Base-by-base conservation (phyloP, 2,888 invertebrate species). In the Argyra leucocephala region DNA sequence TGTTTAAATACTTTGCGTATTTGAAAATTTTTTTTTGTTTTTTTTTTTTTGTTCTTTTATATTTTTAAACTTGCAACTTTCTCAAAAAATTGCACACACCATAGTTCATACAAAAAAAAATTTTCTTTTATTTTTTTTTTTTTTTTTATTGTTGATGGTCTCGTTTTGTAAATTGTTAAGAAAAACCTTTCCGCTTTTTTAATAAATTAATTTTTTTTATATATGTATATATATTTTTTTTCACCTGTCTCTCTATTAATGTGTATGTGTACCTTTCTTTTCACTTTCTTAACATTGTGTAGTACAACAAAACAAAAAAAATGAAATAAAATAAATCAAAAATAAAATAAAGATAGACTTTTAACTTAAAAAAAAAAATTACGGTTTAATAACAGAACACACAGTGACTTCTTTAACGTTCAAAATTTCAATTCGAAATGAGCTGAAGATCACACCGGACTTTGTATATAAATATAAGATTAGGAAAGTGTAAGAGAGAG, bases 361-460 rank as follows among this genome's bases (percentile, higher is more conserved):
- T 31, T 31, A 10, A 31, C 9, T 31, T 31, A 31, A 31, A 31
- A 7, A 6, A 31, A 31, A 31, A 31, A 31, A 31, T 31, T 7
- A 31, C 4, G 9, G 5, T 26, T 26, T 26, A 26, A 26, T 26
- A 6, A 31, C 7, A 31, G 3, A 31, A 31, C 7, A 31, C 7
- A 7, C 31, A 31, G 31, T 31, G 18, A 48, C 48, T 48, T 18
- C 48, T 31, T 59, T 58, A 62, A 31, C 60, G 23, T 60, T 57
- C 31, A 63, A 66, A 63, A 63, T 66, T 63, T 66, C 65, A 66
- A 66, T 36, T 61, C 57, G 48, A 63, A 66, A 26, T 66, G 65
- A 66, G 63, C 26, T 61, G 65, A 57, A 61, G 63, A 63, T 66
- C 65, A 31, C 63, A 48, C 48, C 48, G 48, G 48, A 48, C 48